Base-by-base conservation (phyloP, 1,140 invertebrate species). In the Drosophila baimaii region DNA sequence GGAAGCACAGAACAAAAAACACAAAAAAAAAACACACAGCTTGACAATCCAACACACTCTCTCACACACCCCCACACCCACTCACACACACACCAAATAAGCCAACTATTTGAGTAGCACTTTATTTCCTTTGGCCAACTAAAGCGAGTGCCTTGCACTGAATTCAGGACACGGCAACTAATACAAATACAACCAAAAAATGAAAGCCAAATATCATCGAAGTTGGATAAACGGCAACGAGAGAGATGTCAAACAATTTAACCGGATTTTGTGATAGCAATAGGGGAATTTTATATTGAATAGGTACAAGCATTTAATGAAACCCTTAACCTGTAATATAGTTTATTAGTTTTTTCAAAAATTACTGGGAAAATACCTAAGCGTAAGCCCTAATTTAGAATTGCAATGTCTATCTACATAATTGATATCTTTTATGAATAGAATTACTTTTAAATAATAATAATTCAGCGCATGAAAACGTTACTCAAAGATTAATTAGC, bases 91-190 rank as follows among this genome's bases (percentile, higher is more conserved):
- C 44, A 58, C 51, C 52, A 46, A 70, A 49, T 71, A 70, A 70
- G 65, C 12, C 47, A 37, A 39, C 35, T 51, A 51, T 68, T 69
- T 68, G 61, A 69, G 44, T 19, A 66, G 46, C 65, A 25, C 51
- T 69, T 69, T 51, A 27, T 51, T 52, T 51, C 35, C 62, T 21
- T 39, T 39, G 47, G 61, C 47, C 49, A 43, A 41, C 10, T 21
- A 21, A 44, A 25, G 46, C 12, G 12, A 51, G 59, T 12, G 33
- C 59, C 31, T 25, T 31, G 33, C 25, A 12, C 27, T 23, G 21
- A 25, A 52, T 43, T n/a, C 35, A 51, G 65, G 44, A 51, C 59
- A 27, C 27, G 54, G 7, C 13, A 27, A 31, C 27, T 21, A 49
- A 29, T 35, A 15, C 27, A n/a, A 39, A 21, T 10, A 15, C 25